Conservation (phyloP, 2,113 vertebrate genomes). For the Oriolus oriolus region DNA sequence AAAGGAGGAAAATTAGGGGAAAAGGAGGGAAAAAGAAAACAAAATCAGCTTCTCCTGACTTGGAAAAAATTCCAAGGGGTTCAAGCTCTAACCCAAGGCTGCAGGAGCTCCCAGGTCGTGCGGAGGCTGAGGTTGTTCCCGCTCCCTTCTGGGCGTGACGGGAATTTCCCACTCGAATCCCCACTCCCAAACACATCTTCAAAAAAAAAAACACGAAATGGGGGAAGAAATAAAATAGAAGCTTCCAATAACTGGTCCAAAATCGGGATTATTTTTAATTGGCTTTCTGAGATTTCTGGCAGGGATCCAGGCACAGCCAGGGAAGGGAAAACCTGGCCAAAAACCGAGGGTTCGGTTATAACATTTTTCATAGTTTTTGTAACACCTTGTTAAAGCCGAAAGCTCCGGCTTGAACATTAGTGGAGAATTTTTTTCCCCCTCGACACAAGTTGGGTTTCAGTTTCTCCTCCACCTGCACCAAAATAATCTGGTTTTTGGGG, state of each 20-base stretch:
- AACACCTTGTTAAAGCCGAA: constrained; percentile 72
- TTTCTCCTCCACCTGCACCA: not conserved
- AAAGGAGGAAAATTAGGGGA: not conserved
- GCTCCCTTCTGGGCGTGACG: accelerated
- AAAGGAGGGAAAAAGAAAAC: not conserved
- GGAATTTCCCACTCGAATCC: not conserved
- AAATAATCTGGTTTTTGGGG: not conserved
- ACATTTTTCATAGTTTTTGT: constrained; percentile 61
- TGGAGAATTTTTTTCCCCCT: not conserved
- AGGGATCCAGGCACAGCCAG: not conserved
- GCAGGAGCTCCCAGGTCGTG: not conserved
- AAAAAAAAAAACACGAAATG: accelerated
- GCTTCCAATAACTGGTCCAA: not conserved
- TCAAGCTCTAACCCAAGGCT: accelerated
- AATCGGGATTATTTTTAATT: constrained; percentile 21
- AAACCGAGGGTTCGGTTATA: constrained; percentile 37
- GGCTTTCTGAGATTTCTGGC: constrained; percentile 44
- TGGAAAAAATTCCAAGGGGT: not conserved
- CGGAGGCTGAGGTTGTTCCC: accelerated
- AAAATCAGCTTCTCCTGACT: not conserved
- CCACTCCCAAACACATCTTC: not conserved
- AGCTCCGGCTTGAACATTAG: constrained; percentile 29
- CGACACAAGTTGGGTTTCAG: not conserved
- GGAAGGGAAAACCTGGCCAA: constrained; percentile 10
- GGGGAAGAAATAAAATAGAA: not conserved